Evolutionary conservation across 2,888 invertebrate genomes (phyloP).

Genomic region (Tenthredo scrophulariae): DNA sequence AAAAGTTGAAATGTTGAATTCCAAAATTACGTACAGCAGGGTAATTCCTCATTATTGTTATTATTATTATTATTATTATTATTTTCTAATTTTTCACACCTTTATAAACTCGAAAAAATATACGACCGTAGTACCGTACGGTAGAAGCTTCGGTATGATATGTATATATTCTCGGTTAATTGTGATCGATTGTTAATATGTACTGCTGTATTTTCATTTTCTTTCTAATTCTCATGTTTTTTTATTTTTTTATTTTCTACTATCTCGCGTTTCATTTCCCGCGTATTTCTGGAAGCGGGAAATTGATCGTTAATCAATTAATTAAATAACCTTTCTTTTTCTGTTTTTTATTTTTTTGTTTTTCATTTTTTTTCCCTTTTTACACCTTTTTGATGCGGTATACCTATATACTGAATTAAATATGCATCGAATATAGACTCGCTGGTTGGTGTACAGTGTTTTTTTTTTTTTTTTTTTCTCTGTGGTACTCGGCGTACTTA

Average conservation of each 20-base stretch:
- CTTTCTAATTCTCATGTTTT: not conserved
- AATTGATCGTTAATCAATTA: constrained; percentile 44
- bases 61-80: not conserved
- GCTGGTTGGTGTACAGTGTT: not conserved
- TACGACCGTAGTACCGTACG: not conserved
- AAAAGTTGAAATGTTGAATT: not conserved
- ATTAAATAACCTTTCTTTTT: not conserved
- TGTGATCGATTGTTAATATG: constrained; percentile 16
- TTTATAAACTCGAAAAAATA: not conserved
- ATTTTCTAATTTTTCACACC: not conserved
- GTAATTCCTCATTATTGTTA: not conserved
- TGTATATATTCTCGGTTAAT: not conserved
- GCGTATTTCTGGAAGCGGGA: not conserved
- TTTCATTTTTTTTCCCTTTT: not conserved
- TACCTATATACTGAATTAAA: constrained; percentile 5
- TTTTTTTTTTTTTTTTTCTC: not conserved
- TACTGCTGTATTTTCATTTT: not conserved
- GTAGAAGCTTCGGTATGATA: not conserved
- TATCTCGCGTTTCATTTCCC: not conserved
- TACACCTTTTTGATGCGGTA: constrained; percentile 3
- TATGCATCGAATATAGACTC: not conserved
- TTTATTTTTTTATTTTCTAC: not conserved
- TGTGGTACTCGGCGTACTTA: constrained; percentile 2
- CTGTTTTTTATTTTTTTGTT: not conserved
- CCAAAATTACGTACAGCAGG: not conserved